phyloP scores from a whole-genome alignment of 1,140 invertebrate species.

The Drosophila willistoni region DNA sequence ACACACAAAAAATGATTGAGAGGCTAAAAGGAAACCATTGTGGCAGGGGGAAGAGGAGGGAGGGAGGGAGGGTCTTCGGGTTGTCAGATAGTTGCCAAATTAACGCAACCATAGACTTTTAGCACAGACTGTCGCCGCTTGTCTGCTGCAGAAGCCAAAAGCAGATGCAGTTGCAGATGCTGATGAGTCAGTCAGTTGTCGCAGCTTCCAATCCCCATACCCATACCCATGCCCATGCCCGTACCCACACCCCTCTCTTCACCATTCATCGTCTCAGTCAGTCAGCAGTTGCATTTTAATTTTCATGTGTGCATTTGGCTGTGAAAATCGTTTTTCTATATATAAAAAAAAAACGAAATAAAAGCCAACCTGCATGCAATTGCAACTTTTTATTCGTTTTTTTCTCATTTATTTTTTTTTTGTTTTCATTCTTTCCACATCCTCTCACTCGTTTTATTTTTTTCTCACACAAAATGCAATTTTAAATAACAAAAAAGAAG shows the following conservation, averaged over 20 bases:
- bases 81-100: conserved; percentile 47
- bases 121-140: conserved; percentile 60
- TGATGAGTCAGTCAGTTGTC: conserved; percentile 52
- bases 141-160: conserved; percentile 29
- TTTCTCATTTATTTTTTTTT: not conserved
- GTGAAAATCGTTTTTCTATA: conserved; percentile 67
- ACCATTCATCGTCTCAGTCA: not conserved
- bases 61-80: not conserved
- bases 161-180: conserved; percentile 31
- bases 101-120: conserved; percentile 60
- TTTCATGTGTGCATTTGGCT: conserved; percentile 72
- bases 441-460: conserved; percentile 12
- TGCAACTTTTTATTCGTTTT: conserved; percentile 11
- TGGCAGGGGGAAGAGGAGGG: not conserved
- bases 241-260: not conserved
- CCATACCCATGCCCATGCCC: not conserved
- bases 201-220: not conserved
- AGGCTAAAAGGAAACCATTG: no score
- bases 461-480: conserved; percentile 49
- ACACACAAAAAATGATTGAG: not conserved
- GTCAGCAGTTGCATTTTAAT: conserved; percentile 61
- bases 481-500: conserved; percentile 35
- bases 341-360: conserved; percentile 22
- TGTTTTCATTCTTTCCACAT: conserved; percentile 3
- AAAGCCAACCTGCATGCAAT: conserved; percentile 24